Conservation (phyloP, 2,888 invertebrate species). For the Leptopilina drosophilae region DNA sequence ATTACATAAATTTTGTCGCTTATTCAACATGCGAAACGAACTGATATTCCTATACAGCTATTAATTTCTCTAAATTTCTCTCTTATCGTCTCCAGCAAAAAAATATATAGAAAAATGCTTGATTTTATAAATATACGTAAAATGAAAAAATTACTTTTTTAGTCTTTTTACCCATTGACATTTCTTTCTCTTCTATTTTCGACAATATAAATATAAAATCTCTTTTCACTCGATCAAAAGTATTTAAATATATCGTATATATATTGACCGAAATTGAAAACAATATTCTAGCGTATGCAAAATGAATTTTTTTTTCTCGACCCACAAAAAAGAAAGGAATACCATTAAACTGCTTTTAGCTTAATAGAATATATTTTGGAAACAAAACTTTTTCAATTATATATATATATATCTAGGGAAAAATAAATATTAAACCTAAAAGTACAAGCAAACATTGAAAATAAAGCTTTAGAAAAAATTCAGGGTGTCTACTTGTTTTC, state of each 20-base stretch:
- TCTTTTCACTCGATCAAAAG: background rate
- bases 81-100: too few relatives aligned
- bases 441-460: background rate
- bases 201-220: background rate
- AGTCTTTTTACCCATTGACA: background rate
- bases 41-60: too few relatives aligned
- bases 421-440: background rate
- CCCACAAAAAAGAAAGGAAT: background rate
- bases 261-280: conserved; percentile 10
- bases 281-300: conserved; percentile 23
- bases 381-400: background rate
- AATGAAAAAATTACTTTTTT: background rate
- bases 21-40: too few relatives aligned
- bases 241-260: background rate
- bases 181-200: background rate
- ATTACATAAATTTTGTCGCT: too few relatives aligned
- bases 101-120: too few relatives aligned
- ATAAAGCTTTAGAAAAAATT: background rate
- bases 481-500: too few relatives aligned
- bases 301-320: conserved; percentile 4
- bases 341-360: background rate
- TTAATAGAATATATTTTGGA: conserved; percentile 14
- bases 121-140: background rate
- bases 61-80: too few relatives aligned
- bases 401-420: background rate